Evolutionary conservation across 2,888 invertebrate genomes (phyloP).

Genomic region (Ptilodon capucinus): DNA sequence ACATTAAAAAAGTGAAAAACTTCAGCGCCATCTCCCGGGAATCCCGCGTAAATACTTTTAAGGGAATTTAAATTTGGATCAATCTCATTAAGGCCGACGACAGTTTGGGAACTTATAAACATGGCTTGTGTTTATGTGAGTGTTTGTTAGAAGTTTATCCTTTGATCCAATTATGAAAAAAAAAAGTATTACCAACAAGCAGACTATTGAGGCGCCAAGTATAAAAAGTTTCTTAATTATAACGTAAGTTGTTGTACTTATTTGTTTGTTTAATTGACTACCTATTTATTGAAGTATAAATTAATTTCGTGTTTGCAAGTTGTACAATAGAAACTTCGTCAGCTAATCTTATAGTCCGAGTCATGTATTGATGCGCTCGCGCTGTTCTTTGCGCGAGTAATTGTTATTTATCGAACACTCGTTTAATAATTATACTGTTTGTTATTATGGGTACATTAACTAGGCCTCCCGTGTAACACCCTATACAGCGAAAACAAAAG

Average conservation of each 20-base stretch:
- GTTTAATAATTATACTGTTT: too few relatives aligned
- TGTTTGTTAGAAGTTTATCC: constrained; percentile 37
- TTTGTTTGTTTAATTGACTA: too few relatives aligned
- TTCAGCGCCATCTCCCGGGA: constrained; percentile 7
- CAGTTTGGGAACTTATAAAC: constrained; percentile 40
- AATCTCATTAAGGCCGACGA: constrained; percentile 59
- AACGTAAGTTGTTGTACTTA: neutral
- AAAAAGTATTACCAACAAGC: constrained; percentile 15
- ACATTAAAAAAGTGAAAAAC: constrained; percentile 13
- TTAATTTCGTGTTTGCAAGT: too few relatives aligned
- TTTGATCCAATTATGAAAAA: constrained; percentile 15
- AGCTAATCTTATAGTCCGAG: too few relatives aligned
- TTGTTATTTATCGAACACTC: too few relatives aligned
- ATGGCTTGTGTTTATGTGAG: constrained; percentile 34
- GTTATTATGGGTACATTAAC: too few relatives aligned
- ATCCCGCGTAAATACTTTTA: constrained; percentile 26
- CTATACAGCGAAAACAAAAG: too few relatives aligned
- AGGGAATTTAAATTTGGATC: constrained; percentile 52
- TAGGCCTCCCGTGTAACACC: too few relatives aligned
- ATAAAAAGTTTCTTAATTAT: neutral
- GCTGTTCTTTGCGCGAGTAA: too few relatives aligned
- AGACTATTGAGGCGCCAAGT: neutral
- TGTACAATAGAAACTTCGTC: too few relatives aligned
- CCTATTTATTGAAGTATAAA: too few relatives aligned
- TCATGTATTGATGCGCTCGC: too few relatives aligned